A percentile compares a stretch with the other conserved stretches of the same genome.
Conservation (phyloP, 1,140 invertebrate species). For the Agraylea sexmaculata region DNA sequence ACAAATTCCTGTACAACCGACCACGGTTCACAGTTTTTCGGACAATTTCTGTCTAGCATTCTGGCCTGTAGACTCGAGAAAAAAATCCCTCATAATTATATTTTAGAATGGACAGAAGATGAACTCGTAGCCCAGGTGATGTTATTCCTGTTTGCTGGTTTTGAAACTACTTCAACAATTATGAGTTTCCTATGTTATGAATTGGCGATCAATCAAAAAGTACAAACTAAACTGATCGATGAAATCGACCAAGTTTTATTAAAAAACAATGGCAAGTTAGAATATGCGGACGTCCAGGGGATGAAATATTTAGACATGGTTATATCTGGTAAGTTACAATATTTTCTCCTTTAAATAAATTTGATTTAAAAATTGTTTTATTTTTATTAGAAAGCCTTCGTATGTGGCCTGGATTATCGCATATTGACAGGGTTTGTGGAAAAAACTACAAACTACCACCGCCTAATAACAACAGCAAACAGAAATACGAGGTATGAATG, state of each 20-base stretch:
- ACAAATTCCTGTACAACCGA: too few species aligned
- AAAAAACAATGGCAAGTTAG: conserved; percentile 22
- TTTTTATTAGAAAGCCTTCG: not conserved
- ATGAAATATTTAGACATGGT: conserved; percentile 34
- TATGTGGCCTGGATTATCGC: conserved; percentile 6
- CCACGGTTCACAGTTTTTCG: too few species aligned
- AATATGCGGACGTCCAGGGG: conserved; percentile 25
- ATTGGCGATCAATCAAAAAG: conserved; percentile 35
- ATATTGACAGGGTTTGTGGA: conserved; percentile 9
- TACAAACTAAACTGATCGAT: conserved; percentile 34
- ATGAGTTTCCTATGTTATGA: conserved; percentile 29
- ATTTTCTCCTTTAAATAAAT: too few species aligned
- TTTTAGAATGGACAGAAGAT: conserved; percentile 30
- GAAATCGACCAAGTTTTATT: conserved; percentile 31
- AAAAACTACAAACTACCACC: conserved; percentile 10
- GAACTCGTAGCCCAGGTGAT: conserved; percentile 34
- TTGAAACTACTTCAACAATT: conserved; percentile 38
- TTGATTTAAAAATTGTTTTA: too few species aligned
- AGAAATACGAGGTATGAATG: too few species aligned
- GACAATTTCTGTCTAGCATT: too few species aligned
- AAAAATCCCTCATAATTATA: too few species aligned
- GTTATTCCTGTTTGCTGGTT: conserved; percentile 42
- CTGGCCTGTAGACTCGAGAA: too few species aligned
- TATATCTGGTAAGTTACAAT: conserved; percentile 26
- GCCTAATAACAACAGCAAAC: conserved; percentile 5